These are phyloP conservation scores for Sycon ciliatum DNA, from an alignment of 37 sponge, comb jelly and placozoan species.

Conservation along the genomic window DNA sequence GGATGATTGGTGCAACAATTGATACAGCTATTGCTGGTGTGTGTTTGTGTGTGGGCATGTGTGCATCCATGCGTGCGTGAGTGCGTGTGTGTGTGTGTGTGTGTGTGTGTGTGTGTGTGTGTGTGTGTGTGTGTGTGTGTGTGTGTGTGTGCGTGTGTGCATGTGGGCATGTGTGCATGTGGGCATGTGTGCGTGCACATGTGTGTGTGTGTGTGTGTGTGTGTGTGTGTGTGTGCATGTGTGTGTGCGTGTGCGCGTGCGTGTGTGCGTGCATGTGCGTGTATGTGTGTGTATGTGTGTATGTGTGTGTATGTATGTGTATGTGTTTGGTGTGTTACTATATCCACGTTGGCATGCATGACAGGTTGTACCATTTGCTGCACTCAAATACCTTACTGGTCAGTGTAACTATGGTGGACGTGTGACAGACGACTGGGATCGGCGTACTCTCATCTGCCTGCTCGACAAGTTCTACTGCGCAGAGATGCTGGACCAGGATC, in stretches of 20 bases:
- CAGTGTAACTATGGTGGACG: constrained; percentile 99
- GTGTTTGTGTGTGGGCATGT: neutral
- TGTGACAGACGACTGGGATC: constrained; percentile 97
- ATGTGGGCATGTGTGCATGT: neutral
- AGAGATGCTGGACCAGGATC: constrained; percentile 47
- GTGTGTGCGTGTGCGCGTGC: neutral
- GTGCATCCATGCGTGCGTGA: neutral
- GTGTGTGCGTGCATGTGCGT: neutral
- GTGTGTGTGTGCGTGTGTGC: neutral
- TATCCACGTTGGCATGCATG: neutral
- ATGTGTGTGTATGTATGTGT: neutral
- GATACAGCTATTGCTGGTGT: too few relatives aligned
- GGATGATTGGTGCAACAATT: too few relatives aligned
- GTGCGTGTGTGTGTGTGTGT: neutral
- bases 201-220: neutral
- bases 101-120: neutral
- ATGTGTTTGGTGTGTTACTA: neutral
- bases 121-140: neutral
- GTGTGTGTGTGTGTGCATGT: neutral
- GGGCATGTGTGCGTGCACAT: neutral
- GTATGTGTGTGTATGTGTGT: neutral
- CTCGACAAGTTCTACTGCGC: constrained; percentile 89
- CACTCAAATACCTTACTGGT: constrained; percentile 87
- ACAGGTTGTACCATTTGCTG: constrained; percentile 88
- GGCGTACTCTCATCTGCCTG: constrained; percentile 81